phyloP scores from a whole-genome alignment of 2,113 vertebrate species.

The Saccopteryx leptura region DNA sequence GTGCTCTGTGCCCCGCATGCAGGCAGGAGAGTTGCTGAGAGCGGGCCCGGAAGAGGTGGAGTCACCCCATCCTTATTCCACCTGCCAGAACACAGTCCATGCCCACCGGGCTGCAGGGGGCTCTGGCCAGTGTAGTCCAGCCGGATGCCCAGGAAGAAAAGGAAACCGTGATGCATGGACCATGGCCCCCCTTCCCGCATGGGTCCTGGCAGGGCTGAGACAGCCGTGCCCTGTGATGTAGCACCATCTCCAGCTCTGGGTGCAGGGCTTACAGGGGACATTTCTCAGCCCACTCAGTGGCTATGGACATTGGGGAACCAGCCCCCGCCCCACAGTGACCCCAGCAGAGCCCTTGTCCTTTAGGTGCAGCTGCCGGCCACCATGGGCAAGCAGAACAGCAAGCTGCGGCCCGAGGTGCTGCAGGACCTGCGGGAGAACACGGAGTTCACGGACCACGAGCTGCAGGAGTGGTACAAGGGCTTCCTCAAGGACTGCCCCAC shows the following conservation, averaged over 20 bases:
- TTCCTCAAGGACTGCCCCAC: constrained; percentile 95
- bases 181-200: accelerated
- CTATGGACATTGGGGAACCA: neutral
- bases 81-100: too few species aligned
- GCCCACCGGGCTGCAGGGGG: neutral
- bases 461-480: constrained; percentile 96
- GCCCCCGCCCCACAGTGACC: neutral
- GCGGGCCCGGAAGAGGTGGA: neutral
- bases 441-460: constrained; percentile 94
- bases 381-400: constrained; percentile 96
- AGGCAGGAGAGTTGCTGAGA: neutral
- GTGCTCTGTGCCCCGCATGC: neutral
- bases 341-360: neutral
- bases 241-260: neutral
- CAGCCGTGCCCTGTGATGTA: accelerated
- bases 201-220: accelerated
- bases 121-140: neutral
- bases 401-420: constrained; percentile 93
- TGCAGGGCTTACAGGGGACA: accelerated
- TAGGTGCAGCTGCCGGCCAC: constrained; percentile 78
- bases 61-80: neutral
- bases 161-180: neutral
- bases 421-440: constrained; percentile 95
- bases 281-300: neutral
- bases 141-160: neutral